phyloP scores from a whole-genome alignment of 2,888 invertebrate species.

The Drosophila kanekoi region DNA sequence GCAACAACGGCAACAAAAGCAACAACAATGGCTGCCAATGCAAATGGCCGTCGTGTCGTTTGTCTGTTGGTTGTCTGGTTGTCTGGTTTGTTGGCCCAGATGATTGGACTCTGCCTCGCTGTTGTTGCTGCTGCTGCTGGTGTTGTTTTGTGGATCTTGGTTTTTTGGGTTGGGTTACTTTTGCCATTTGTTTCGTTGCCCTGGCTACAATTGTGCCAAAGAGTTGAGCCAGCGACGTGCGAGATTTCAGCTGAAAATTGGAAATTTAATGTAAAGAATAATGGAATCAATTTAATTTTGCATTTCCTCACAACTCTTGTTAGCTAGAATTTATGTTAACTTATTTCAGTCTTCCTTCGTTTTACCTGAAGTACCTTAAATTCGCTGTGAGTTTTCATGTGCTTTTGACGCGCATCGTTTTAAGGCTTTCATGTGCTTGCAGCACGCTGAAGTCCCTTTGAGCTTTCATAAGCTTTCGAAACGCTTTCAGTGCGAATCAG shows the following conservation, averaged over 20 bases:
- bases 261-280: constrained; percentile 2
- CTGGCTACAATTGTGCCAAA: constrained; percentile 17
- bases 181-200: constrained; percentile 21
- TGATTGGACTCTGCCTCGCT: constrained; percentile 24
- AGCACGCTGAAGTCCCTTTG: neutral
- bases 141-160: constrained; percentile 6
- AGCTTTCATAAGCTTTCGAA: neutral
- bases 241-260: constrained; percentile 12
- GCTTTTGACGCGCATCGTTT: neutral
- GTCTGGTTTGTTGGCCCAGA: constrained; percentile 31
- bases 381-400: neutral
- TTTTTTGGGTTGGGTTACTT: constrained; percentile 17
- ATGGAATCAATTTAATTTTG: constrained; percentile 16
- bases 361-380: neutral
- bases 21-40: constrained; percentile 29
- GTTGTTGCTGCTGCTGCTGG: neutral
- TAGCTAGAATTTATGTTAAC: neutral
- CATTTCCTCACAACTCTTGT: neutral
- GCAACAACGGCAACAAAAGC: neutral
- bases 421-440: neutral
- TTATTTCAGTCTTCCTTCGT: neutral
- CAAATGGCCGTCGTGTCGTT: constrained; percentile 37
- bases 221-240: constrained; percentile 27
- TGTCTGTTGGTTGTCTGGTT: constrained; percentile 24
- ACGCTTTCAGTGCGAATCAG: no score